phyloP scores from a whole-genome alignment of 2,113 vertebrate genomes.

The Speoplatyrhinus poulsoni region DNA sequence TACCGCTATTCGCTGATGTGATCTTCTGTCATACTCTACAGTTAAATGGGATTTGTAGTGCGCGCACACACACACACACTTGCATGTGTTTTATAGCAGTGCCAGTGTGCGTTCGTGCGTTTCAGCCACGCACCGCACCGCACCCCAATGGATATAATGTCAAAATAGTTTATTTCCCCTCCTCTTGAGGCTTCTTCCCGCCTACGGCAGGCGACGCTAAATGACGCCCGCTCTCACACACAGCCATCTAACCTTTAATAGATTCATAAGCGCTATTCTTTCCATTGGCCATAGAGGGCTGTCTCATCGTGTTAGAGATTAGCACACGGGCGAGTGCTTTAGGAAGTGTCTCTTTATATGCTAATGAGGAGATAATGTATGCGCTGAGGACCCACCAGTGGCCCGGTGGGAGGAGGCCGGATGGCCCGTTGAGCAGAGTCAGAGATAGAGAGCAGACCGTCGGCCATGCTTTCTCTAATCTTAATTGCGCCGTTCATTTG shows the following conservation, averaged over 20 bases:
- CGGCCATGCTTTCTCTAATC: conserved; percentile 6
- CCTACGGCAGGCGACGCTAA: conserved; percentile 16
- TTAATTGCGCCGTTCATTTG: conserved; percentile 29
- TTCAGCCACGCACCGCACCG: background rate
- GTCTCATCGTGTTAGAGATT: conserved; percentile 71
- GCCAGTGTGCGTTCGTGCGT: conserved; percentile 11
- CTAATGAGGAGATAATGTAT: conserved; percentile 66
- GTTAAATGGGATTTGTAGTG: conserved; percentile 55
- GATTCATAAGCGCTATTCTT: conserved; percentile 55
- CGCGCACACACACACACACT: conserved; percentile 7
- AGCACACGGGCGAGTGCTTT: conserved; percentile 67
- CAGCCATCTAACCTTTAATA: conserved; percentile 64
- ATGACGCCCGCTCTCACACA: conserved; percentile 44
- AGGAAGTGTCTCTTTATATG: conserved; percentile 75
- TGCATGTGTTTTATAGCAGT: background rate
- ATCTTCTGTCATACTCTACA: conserved; percentile 50
- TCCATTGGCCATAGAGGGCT: conserved; percentile 58
- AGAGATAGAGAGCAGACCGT: background rate
- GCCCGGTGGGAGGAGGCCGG: conserved; percentile 40
- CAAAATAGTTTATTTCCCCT: conserved; percentile 17
- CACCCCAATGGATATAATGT: conserved; percentile 10
- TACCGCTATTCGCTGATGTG: conserved; percentile 31
- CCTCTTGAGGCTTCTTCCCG: background rate
- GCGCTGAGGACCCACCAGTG: conserved; percentile 50
- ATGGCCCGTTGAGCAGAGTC: conserved; percentile 25